Percentiles rank a stretch among this genome's conserved stretches.
Conservation (phyloP, 2,113 vertebrate genomes). For the Periophthalmodon schlosseri region DNA sequence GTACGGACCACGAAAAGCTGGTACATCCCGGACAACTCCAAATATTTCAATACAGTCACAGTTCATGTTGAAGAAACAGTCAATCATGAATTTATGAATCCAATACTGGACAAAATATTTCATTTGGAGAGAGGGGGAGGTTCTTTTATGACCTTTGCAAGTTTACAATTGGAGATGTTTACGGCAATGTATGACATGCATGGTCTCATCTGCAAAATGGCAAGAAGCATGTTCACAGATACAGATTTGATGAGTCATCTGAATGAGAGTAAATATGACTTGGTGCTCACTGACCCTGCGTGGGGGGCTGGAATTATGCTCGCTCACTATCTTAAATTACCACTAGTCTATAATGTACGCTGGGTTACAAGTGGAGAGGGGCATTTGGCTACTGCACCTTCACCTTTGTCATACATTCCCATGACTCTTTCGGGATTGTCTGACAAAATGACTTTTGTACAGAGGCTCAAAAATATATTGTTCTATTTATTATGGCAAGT, state of each 20-base stretch:
- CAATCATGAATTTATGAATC: slow-evolving; percentile 59
- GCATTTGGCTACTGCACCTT: slow-evolving; percentile 66
- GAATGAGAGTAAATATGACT: slow-evolving; percentile 58
- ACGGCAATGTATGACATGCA: slow-evolving; percentile 48
- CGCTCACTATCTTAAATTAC: slow-evolving; percentile 65
- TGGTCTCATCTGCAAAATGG: slow-evolving; percentile 53
- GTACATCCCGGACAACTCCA: slow-evolving; percentile 64
- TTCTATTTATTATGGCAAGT: slow-evolving; percentile 42
- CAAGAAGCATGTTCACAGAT: slow-evolving; percentile 61
- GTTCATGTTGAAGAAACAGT: slow-evolving; percentile 51
- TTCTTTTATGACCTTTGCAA: slow-evolving; percentile 35
- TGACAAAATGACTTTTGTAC: slow-evolving; percentile 71
- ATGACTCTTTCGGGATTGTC: slow-evolving; percentile 54
- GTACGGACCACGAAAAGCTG: slow-evolving; percentile 63
- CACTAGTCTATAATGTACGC: slow-evolving; percentile 68
- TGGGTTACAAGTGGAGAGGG: slow-evolving; percentile 67
- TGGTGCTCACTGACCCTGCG: slow-evolving; percentile 72
- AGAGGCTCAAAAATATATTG: slow-evolving; percentile 66
- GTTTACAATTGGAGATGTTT: slow-evolving; percentile 61
- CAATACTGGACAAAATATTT: slow-evolving; percentile 49
- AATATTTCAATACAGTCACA: slow-evolving; percentile 61
- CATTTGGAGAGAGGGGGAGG: slow-evolving; percentile 49
- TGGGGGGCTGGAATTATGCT: slow-evolving; percentile 63
- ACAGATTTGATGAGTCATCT: slow-evolving; percentile 52
- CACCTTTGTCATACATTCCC: slow-evolving; percentile 72